A percentile compares a stretch with the other conserved stretches of the same genome.
phyloP scores from a whole-genome alignment of 2,113 vertebrate genomes.

The Glaucidium brasilianum region DNA sequence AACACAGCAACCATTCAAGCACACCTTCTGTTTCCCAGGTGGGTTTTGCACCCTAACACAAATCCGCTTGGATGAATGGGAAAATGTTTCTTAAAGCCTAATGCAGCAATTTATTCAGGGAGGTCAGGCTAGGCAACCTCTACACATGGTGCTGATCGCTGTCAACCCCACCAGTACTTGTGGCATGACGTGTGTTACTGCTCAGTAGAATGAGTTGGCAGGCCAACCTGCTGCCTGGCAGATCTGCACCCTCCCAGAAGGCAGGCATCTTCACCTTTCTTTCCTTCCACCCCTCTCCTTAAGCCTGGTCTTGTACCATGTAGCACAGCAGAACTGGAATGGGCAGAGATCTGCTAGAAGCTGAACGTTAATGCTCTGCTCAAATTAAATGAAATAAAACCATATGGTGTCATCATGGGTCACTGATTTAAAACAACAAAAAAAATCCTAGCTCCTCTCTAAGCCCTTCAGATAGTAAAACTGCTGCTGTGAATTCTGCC shows the following conservation, averaged over 20 bases:
- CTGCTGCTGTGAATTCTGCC: slow-evolving; percentile 1
- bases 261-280: background rate
- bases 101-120: background rate
- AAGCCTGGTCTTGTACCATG: background rate
- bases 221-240: background rate
- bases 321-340: background rate
- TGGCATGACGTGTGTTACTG: background rate
- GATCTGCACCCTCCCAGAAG: background rate
- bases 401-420: slow-evolving; percentile 63
- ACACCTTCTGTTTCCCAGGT: background rate
- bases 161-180: background rate
- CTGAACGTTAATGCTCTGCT: slow-evolving; percentile 40
- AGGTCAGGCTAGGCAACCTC: background rate
- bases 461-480: slow-evolving; percentile 44
- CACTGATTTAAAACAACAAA: slow-evolving; percentile 65
- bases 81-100: background rate
- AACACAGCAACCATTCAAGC: background rate
- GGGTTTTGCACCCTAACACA: background rate
- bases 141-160: rapidly evolving
- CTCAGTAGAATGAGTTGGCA: background rate
- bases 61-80: background rate
- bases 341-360: slow-evolving; percentile 35
- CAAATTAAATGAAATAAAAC: slow-evolving; percentile 69
- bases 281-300: background rate
- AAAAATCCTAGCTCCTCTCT: slow-evolving; percentile 34